Base-by-base conservation (phyloP, 2,797 vertebrate species). In the Smutsia gigantea region DNA sequence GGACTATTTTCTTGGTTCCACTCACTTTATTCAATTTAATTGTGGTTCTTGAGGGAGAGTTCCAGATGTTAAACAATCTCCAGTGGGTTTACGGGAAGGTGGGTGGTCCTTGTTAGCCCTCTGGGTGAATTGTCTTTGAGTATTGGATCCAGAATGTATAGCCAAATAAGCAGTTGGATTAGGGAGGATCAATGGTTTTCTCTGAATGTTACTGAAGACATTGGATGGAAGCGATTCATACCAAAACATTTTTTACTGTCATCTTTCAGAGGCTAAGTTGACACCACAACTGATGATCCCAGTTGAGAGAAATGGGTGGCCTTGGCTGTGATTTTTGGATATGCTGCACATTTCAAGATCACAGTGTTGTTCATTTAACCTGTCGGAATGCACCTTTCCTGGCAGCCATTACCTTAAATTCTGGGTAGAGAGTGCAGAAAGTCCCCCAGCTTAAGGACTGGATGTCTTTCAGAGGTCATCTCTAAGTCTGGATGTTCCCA, bases 151-250 rank as follows among this genome's bases (percentile, higher is more conserved):
- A 87, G 69, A 96, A 77, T 92, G 89, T 96, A 94, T 89, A 95
- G 95, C 89, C 96, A 97, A 97, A 93, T 1, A 90, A 77, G 75
- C 72, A 97, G 66, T 87, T 97, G 88, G 68, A 95, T 97, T 96
- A 96, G 84, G 17, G 51, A 97, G 64, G 64, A n/a, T 79, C 96
- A 94, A 11, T 12, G 59, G 64, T 92, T 97, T 95, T 77, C 68
- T 83, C 59, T 90, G 90, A 96, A 85, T 87, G 51, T 59, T 87
- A 88, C 92, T 81, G 77, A 96, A 95, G 82, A 69, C 29, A 59
- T 19, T 7, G 17, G 59, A 55, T 87, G 75, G 61, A 96, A 96
- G 75, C 10, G 55, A 46, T 91, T 92, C 55, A 95, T 0, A 7
- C 74, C 51, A 49, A 92, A 92, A 95, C 37, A 91, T 71, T 93